Evolutionary conservation across 2,888 invertebrate genomes (phyloP).

Genomic region (Psylliodes chrysocephalus): DNA sequence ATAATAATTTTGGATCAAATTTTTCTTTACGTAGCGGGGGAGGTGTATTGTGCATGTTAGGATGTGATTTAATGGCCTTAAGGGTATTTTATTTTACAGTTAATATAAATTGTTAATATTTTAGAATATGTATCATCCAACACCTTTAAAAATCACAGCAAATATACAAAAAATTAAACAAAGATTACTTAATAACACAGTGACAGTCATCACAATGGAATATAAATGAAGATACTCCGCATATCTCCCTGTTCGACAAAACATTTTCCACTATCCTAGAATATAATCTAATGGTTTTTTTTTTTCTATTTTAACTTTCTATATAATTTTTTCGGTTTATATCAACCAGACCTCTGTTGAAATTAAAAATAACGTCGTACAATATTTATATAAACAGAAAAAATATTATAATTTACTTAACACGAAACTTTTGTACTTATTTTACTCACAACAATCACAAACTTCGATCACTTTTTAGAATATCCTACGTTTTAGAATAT

Average conservation of each 20-base stretch:
- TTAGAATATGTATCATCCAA: constrained; percentile 61
- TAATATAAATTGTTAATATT: constrained; percentile 52
- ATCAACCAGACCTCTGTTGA: constrained; percentile 27
- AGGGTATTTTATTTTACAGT: constrained; percentile 39
- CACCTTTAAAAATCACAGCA: constrained; percentile 62
- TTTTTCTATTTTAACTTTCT: constrained; percentile 36
- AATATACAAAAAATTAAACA: constrained; percentile 59
- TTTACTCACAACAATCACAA: constrained; percentile 5
- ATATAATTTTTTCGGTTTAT: constrained; percentile 38
- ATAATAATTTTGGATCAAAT: constrained; percentile 5
- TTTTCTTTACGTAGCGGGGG: background rate
- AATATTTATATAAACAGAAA: background rate
- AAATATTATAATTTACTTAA: background rate
- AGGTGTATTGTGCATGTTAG: constrained; percentile 31
- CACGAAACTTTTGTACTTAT: constrained; percentile 5
- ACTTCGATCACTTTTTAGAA: background rate
- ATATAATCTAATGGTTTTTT: constrained; percentile 44
- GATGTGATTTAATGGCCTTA: constrained; percentile 49
- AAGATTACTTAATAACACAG: constrained; percentile 56
- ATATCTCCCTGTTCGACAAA: constrained; percentile 62
- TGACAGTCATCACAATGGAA: constrained; percentile 56
- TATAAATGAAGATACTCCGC: constrained; percentile 56
- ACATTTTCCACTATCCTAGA: constrained; percentile 40
- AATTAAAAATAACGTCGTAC: constrained; percentile 38
- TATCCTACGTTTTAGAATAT: constrained; percentile 8